A percentile compares a stretch with the other conserved stretches of the same genome.
Conservation (phyloP, 2,113 vertebrate species). For the Trochalopteron elliotii region DNA sequence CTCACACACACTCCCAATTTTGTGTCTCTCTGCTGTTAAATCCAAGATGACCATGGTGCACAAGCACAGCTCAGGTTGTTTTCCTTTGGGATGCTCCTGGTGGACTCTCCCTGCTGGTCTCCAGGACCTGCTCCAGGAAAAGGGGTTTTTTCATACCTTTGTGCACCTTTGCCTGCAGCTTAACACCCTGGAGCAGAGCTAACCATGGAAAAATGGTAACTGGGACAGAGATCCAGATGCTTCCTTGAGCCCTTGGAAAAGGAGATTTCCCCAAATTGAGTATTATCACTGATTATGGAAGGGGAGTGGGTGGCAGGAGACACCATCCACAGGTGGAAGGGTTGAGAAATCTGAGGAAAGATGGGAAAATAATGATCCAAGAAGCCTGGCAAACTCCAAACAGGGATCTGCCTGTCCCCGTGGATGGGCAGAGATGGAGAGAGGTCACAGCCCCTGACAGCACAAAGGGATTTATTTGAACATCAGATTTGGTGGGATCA, state of each 20-base stretch:
- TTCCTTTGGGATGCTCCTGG: not conserved
- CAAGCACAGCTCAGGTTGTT: not conserved
- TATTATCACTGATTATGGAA: not conserved
- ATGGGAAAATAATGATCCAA: not conserved
- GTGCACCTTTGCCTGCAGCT: not conserved
- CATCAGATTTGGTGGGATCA: not conserved
- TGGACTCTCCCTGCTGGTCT: not conserved
- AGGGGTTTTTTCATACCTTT: not conserved
- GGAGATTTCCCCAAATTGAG: not conserved
- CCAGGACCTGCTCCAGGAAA: not conserved
- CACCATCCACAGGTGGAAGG: not conserved
- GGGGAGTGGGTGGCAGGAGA: not conserved
- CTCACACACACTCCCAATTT: not conserved
- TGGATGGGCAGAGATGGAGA: fast-evolving
- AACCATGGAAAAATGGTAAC: not conserved
- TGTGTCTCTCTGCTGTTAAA: not conserved
- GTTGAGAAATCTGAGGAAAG: not conserved
- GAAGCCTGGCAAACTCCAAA: not conserved
- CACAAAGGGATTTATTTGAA: not conserved
- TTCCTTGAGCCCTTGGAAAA: not conserved
- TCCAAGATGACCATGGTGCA: fast-evolving
- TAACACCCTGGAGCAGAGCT: not conserved
- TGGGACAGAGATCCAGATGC: not conserved
- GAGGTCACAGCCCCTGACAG: not conserved
- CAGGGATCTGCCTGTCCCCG: not conserved